These are phyloP conservation scores for Sacculina carcini DNA, from an alignment of 2,888 invertebrate genomes.

Conservation along the genomic window DNA sequence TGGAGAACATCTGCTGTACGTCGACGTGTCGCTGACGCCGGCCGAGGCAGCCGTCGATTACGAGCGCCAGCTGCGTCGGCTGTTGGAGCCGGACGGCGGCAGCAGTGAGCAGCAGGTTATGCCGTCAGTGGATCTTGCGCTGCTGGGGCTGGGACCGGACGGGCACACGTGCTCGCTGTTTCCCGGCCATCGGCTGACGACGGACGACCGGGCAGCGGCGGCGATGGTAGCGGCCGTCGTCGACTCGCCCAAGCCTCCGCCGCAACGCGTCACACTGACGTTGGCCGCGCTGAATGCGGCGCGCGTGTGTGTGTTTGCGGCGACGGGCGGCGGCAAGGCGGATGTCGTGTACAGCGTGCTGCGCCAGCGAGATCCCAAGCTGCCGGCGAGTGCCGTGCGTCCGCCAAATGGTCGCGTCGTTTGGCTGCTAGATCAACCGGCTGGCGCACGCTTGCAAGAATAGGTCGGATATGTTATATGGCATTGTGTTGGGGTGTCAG, in stretches of 20 bases:
- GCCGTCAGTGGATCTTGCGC: constrained; percentile 60
- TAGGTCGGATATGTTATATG: constrained; percentile 14
- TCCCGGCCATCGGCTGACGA: constrained; percentile 44
- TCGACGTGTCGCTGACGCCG: constrained; percentile 46
- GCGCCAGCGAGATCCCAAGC: constrained; percentile 36
- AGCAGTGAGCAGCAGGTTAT: no score
- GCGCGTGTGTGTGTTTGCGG: constrained; percentile 51
- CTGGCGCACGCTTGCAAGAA: no score
- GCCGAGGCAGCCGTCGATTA: constrained; percentile 50
- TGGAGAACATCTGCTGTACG: constrained; percentile 45
- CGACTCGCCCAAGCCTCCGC: constrained; percentile 91
- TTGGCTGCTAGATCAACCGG: constrained; percentile 26
- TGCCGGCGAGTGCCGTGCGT: constrained; percentile 49
- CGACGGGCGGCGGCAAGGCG: constrained; percentile 60
- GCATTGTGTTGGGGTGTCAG: no score
- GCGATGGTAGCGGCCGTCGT: constrained; percentile 59
- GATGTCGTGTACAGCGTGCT: constrained; percentile 60
- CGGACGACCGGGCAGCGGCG: constrained; percentile 40
- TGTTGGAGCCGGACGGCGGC: constrained; percentile 30
- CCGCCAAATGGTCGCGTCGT: constrained; percentile 39
- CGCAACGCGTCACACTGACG: constrained; percentile 66
- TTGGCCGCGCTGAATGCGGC: constrained; percentile 70
- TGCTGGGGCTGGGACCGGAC: constrained; percentile 92
- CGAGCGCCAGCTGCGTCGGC: constrained; percentile 32
- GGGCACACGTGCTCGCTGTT: constrained; percentile 95